Conservation (phyloP, 1,140 invertebrate species). For the Marisa cornuarietis region DNA sequence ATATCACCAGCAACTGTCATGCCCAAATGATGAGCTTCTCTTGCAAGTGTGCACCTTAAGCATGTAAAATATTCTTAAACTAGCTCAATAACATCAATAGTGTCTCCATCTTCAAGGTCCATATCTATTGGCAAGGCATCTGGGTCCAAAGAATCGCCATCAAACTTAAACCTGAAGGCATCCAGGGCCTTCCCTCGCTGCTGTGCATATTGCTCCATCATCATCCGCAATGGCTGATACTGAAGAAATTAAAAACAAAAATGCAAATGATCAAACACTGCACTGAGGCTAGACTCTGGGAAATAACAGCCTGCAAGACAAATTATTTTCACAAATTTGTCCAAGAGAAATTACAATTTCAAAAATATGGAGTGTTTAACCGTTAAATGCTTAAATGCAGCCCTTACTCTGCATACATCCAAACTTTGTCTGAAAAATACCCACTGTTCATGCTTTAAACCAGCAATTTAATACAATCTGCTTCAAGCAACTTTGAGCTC, state of each 20-base stretch:
- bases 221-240: conserved; percentile 4
- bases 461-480: neutral
- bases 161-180: conserved; percentile 7
- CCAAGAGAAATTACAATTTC: neutral
- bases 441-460: neutral
- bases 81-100: conserved; percentile 15
- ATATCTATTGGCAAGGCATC: conserved; percentile 9
- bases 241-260: neutral
- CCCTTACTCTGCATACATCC: too few species aligned
- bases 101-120: conserved; percentile 15
- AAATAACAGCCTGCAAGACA: too few species aligned
- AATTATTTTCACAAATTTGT: neutral
- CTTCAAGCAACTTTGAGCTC: neutral
- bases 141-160: conserved; percentile 5
- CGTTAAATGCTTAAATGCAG: too few species aligned
- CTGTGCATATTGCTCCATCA: conserved; percentile 17
- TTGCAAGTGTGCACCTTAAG: too few species aligned
- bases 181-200: conserved; percentile 9
- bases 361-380: too few species aligned
- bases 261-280: too few species aligned
- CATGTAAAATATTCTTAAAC: neutral
- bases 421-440: neutral
- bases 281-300: too few species aligned
- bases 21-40: too few species aligned
- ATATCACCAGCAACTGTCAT: too few species aligned